Percentiles rank a stretch among this genome's conserved stretches.
Conservation (phyloP, 2,888 invertebrate species). For the Sarcophaga carnaria region DNA sequence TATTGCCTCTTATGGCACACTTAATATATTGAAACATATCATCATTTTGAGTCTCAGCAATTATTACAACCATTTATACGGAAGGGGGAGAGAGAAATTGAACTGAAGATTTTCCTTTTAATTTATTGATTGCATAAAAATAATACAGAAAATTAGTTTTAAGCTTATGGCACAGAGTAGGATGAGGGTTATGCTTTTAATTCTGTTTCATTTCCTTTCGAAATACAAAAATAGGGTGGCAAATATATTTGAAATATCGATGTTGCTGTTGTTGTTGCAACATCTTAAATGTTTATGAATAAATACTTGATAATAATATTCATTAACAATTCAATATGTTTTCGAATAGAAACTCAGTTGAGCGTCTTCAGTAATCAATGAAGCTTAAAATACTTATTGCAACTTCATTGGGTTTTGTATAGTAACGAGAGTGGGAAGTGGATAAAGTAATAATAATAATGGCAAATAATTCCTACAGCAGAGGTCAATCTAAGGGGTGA, state of each 20-base stretch:
- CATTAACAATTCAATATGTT: neutral
- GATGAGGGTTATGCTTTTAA: neutral
- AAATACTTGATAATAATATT: neutral
- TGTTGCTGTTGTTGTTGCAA: neutral
- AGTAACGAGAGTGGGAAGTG: neutral
- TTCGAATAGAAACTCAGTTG: neutral
- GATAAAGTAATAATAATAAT: neutral
- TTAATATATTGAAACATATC: neutral
- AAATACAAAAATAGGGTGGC: neutral
- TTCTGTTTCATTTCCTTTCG: neutral
- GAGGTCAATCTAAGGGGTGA: no score
- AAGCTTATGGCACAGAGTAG: neutral
- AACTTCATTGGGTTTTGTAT: neutral
- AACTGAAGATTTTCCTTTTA: no score
- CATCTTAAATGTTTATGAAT: neutral
- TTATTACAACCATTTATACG: no score
- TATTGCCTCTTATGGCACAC: neutral
- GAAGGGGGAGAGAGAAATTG: neutral
- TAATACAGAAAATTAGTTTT: neutral
- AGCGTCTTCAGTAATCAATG: neutral
- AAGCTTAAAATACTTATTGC: slow-evolving; percentile 1
- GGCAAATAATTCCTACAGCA: neutral
- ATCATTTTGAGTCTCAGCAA: no score
- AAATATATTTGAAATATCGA: neutral
- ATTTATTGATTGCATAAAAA: no score